These are phyloP conservation scores for Neopipo cinnamomea DNA, from an alignment of 2,113 vertebrate genomes.

Conservation along the genomic window DNA sequence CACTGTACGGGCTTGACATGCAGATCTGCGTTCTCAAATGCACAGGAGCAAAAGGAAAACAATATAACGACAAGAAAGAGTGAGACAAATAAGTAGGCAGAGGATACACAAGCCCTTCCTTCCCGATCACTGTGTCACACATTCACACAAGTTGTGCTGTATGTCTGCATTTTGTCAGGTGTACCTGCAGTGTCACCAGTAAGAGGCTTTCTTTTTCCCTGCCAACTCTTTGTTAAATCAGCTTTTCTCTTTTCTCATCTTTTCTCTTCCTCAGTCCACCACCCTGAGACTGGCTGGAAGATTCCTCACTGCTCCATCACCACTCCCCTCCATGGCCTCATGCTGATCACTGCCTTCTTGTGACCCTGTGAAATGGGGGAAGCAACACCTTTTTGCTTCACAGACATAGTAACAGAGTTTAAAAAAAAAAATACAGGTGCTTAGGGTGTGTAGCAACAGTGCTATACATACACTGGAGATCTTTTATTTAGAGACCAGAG, in stretches of 20 bases:
- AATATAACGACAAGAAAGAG: not conserved
- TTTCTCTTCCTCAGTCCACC: not conserved
- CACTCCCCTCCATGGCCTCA: rapidly evolving
- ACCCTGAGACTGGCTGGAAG: not conserved
- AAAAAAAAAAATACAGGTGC: rapidly evolving
- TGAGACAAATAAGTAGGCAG: not conserved
- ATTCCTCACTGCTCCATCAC: not conserved
- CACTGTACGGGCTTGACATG: not conserved
- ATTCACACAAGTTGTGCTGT: not conserved
- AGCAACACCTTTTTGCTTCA: not conserved
- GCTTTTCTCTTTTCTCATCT: not conserved
- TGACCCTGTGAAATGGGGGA: not conserved
- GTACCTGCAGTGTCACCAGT: not conserved
- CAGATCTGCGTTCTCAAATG: not conserved
- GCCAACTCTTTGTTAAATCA: not conserved
- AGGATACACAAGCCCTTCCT: not conserved
- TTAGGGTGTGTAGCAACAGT: not conserved
- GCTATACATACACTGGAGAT: not conserved
- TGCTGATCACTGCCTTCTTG: not conserved
- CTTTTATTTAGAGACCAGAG: not conserved
- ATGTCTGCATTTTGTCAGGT: not conserved
- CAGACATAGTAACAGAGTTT: not conserved
- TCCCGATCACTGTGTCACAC: rapidly evolving
- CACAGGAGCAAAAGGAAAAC: not conserved
- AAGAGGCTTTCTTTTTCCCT: not conserved